Base-by-base conservation (phyloP, 2,888 invertebrate species). In the Gisinianus flammeolus region DNA sequence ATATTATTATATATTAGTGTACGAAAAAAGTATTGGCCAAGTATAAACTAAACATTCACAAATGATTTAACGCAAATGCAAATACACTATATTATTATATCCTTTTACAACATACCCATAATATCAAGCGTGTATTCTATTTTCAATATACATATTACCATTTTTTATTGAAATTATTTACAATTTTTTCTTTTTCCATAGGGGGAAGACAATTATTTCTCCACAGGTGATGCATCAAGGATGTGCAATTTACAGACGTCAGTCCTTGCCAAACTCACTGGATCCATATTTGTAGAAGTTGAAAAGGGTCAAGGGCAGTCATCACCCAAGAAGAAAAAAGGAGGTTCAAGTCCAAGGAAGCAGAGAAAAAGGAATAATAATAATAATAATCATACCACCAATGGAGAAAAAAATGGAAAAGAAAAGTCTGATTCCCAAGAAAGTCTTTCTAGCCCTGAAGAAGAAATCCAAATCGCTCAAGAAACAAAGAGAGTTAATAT, bases 181-280 rank as follows among this genome's bases (percentile, higher is more conserved):
- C n/a, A n/a, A n/a, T n/a, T n/a, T n/a, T n/a, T n/a, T n/a, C n/a
- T n/a, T n/a, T n/a, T n/a, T n/a, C n/a, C n/a, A n/a, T n/a, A n/a
- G n/a, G 62, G 62, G 4, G 62, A 22, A 24, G 62, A 62, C 3
- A 71, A 77, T 52, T 77, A 77, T 44, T 77, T 77, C 22, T 52
- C 71, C 10, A 66, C 77, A 2, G 19, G 33, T 8, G 77, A 77
- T 16, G 77, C 72, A 31, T 64, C 77, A 16, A 35, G 77, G 12
- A 71, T 54, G 66, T 77, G 77, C 26, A 72, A 72, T 22, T 33
- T 77, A 52, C 71, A 64, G 44, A 86, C 90, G 0, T 91, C 92
- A 84, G 88, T 95, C 85, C 87, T 98, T 80, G 93, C 95, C 0
- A 91, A 96, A 10, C 90, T 98, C 76, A 97, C 97, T 0, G 97